Conservation (phyloP, 2,113 vertebrate species). For the Chaenocephalus aceratus region DNA sequence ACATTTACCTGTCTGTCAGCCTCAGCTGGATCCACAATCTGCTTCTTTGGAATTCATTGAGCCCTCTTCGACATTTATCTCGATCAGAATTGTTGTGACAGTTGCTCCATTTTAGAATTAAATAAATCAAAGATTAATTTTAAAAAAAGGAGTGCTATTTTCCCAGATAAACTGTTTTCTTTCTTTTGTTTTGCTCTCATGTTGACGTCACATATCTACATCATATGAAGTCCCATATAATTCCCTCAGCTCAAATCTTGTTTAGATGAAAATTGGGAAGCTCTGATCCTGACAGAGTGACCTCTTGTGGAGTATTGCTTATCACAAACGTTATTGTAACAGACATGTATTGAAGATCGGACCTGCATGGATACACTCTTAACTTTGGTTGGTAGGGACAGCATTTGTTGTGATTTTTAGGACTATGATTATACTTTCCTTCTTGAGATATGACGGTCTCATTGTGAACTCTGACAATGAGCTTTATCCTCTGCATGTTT, state of each 20-base stretch:
- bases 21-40: not conserved
- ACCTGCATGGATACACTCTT: constrained; percentile 12
- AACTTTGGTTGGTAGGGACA: constrained; percentile 26
- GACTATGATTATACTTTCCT: not conserved
- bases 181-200: not conserved
- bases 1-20: not conserved
- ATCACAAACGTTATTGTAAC: not conserved
- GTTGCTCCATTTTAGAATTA: not conserved
- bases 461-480: not conserved
- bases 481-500: not conserved
- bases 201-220: not conserved
- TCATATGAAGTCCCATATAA: not conserved
- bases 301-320: not conserved
- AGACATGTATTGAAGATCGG: not conserved
- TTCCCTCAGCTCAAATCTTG: not conserved
- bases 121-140: not conserved
- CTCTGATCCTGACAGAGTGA: not conserved
- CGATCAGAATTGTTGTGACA: no score
- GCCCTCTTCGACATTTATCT: not conserved
- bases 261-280: not conserved
- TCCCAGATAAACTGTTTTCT: not conserved
- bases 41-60: not conserved
- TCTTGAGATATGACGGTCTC: not conserved
- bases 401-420: not conserved
- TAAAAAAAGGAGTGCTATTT: not conserved